Base-by-base conservation (phyloP, 2,797 vertebrate species). In the Sandelia bainsii region DNA sequence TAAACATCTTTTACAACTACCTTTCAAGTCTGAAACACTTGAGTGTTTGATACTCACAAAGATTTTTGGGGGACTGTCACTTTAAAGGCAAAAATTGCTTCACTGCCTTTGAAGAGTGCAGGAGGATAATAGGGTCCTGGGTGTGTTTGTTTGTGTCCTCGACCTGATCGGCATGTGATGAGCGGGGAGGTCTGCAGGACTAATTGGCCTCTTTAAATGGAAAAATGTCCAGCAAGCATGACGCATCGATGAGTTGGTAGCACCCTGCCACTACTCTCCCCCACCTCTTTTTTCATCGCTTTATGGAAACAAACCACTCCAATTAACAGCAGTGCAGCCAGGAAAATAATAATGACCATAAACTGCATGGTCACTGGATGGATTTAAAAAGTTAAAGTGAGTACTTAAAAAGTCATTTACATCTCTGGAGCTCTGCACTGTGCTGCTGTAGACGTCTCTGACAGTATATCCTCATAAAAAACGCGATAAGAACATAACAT, bases 271-370 rank as follows among this genome's bases (percentile, higher is more conserved):
- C 27, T 49, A 20, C 49, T 8, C 25, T 1, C 6, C 45, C 22
- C 22, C 22, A 2, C 14, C 64, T 71, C 51, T 75, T 59, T 71
- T 8, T 81, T 85, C 71, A 79, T 72, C 72, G 68, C 71, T 80
- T 86, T 56, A 86, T 79, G 75, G 75, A 82, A 85, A 79, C 79
- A 88, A 88, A 87, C 80, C 61, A 12, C 75, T 81, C 77, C 84
- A 89, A 86, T 90, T 88, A 91, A 73, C 34, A 40, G 76, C 75
- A 90, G 94, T 88, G 94, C 95, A 94, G 85, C 92, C 94, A 90
- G 70, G 77, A 80, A 75, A 79, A 77, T 72, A 76, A 83, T 70
- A 80, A 82, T 64, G 72, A 75, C 77, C 71, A 61, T 40, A 70
- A 80, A 82, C 32, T 79, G 70, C 71, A 81, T 39, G 69, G 75